phyloP scores from a whole-genome alignment of 2,888 invertebrate genomes.

The Agonopterix subpropinquella region DNA sequence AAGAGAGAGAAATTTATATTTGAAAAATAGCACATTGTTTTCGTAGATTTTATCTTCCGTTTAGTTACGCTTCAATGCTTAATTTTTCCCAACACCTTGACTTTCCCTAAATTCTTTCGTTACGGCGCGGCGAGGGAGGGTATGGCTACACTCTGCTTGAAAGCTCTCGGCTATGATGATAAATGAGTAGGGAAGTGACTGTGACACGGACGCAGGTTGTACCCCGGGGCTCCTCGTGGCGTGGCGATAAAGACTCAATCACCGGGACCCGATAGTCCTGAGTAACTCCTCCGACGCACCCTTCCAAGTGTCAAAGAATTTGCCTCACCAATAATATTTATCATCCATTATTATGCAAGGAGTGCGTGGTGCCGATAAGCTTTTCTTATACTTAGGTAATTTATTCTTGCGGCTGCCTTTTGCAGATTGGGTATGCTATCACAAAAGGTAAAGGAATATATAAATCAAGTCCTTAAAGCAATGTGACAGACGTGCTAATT shows the following conservation, averaged over 20 bases:
- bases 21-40: conserved; percentile 25
- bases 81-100: conserved; percentile 13
- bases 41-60: conserved; percentile 7
- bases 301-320: conserved; percentile 31
- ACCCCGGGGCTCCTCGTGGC: conserved; percentile 36
- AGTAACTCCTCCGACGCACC: conserved; percentile 29
- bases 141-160: conserved; percentile 20
- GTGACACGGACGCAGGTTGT: conserved; percentile 42
- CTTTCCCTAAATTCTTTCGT: conserved; percentile 16
- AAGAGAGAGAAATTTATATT: conserved; percentile 19
- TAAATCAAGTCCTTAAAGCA: no score
- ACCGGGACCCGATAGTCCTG: conserved; percentile 48
- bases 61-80: conserved; percentile 6
- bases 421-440: conserved; percentile 7
- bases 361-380: conserved; percentile 18
- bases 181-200: conserved; percentile 43
- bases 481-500: no score
- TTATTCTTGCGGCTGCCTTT: conserved; percentile 11
- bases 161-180: conserved; percentile 40
- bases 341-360: conserved; percentile 37
- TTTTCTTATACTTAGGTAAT: conserved; percentile 4
- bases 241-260: conserved; percentile 57
- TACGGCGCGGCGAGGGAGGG: conserved; percentile 17
- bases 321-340: conserved; percentile 40
- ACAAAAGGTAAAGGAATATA: no score